phyloP scores from a whole-genome alignment of 2,888 invertebrate species.

The Sycophila texana region DNA sequence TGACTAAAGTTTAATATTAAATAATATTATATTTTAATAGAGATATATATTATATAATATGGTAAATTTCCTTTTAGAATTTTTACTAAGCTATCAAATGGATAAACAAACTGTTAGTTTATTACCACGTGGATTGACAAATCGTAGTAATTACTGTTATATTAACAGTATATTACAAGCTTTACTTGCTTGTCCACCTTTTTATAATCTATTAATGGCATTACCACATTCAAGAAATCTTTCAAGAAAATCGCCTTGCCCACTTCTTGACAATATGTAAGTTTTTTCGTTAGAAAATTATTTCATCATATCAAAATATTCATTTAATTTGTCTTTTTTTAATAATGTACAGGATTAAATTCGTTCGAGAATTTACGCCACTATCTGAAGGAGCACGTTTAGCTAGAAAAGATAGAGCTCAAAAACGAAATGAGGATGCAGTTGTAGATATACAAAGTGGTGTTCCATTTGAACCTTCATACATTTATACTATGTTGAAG shows the following conservation, averaged over 20 bases:
- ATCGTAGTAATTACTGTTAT: slow-evolving; percentile 97
- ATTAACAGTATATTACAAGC: slow-evolving; percentile 97
- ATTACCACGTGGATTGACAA: slow-evolving; percentile 92
- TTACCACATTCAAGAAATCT: slow-evolving; percentile 81
- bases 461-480: slow-evolving; percentile 92
- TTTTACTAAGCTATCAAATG: slow-evolving; percentile 84
- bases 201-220: slow-evolving; percentile 92
- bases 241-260: slow-evolving; percentile 80
- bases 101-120: slow-evolving; percentile 88
- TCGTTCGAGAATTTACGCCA: slow-evolving; percentile 87
- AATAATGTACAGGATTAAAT: slow-evolving; percentile 80
- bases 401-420: slow-evolving; percentile 74
- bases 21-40: neutral
- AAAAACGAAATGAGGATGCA: slow-evolving; percentile 75
- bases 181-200: slow-evolving; percentile 94
- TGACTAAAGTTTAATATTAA: slow-evolving; percentile 63
- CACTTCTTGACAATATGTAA: slow-evolving; percentile 95
- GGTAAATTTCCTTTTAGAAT: slow-evolving; percentile 79
- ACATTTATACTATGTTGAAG: slow-evolving; percentile 89
- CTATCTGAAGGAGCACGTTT: slow-evolving; percentile 79
- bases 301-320: slow-evolving; percentile 35
- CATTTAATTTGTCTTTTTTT: neutral
- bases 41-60: neutral
- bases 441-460: slow-evolving; percentile 81
- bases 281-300: slow-evolving; percentile 71